A percentile compares a stretch with the other conserved stretches of the same genome.
Evolutionary conservation across 2,797 vertebrate genomes (phyloP).

Genomic region (Eutrigla gurnardus): DNA sequence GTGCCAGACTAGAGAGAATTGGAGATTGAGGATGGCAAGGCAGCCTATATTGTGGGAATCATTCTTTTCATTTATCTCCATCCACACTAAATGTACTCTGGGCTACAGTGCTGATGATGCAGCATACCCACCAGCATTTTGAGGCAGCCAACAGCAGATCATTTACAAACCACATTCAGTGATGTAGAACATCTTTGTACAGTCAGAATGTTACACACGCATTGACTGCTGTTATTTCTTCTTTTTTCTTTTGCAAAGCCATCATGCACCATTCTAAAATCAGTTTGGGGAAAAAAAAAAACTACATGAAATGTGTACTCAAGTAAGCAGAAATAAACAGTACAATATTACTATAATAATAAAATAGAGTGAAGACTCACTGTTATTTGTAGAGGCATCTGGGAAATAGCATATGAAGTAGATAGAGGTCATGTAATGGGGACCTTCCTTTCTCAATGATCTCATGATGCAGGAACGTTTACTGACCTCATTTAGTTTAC

Average conservation of each 20-base stretch:
- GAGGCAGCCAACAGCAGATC: constrained; percentile 5
- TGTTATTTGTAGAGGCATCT: not conserved
- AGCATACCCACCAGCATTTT: constrained; percentile 6
- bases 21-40: constrained; percentile 62
- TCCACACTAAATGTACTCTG: constrained; percentile 50
- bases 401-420: not conserved
- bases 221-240: not conserved
- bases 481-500: not conserved
- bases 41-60: constrained; percentile 62
- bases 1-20: constrained; percentile 70
- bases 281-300: not conserved
- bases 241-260: not conserved
- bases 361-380: not conserved
- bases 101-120: constrained; percentile 16
- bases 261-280: not conserved
- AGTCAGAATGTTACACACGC: not conserved
- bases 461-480: not conserved
- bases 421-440: not conserved
- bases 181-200: constrained; percentile 2
- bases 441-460: constrained; percentile 4
- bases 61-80: constrained; percentile 71
- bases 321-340: not conserved
- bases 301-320: not conserved
- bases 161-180: constrained; percentile 14
- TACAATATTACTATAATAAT: not conserved